Percentiles rank a stretch among this genome's conserved stretches.
phyloP scores from a whole-genome alignment of 1,140 invertebrate species.

The Agrypnia vestita region DNA sequence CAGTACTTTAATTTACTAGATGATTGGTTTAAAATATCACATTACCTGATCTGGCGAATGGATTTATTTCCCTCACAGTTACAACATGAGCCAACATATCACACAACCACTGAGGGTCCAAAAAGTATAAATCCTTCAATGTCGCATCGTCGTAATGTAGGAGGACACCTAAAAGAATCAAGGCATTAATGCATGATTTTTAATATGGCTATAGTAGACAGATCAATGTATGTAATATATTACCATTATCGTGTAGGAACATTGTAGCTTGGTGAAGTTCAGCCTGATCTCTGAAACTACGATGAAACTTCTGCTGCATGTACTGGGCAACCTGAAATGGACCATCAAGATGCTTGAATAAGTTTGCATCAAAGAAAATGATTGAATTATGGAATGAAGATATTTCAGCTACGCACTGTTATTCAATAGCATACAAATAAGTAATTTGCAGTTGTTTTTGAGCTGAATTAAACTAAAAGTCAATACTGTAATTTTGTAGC shows the following conservation, averaged over 20 bases:
- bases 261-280: conserved; percentile 96
- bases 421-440: too few relatives aligned
- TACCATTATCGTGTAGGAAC: conserved; percentile 98
- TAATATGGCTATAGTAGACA: not conserved
- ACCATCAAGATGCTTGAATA: not conserved
- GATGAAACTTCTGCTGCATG: conserved; percentile 75
- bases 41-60: conserved; percentile 88
- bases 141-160: conserved; percentile 98
- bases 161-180: conserved; percentile 82
- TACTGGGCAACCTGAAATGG: conserved; percentile 68
- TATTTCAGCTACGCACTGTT: too few relatives aligned
- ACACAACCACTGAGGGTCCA: conserved; percentile 99
- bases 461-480: too few relatives aligned
- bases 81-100: conserved; percentile 98
- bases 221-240: conserved; percentile 25
- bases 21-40: not conserved
- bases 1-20: too few relatives aligned
- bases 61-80: conserved; percentile 96
- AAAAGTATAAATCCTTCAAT: conserved; percentile 93
- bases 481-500: too few relatives aligned
- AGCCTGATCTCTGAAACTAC: conserved; percentile 88
- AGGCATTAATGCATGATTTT: not conserved
- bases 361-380: too few relatives aligned
- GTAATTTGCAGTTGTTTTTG: too few relatives aligned
- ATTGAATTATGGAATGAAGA: too few relatives aligned